Base-by-base conservation (phyloP, 2,797 vertebrate species). In the Melanotaenia nigrans region DNA sequence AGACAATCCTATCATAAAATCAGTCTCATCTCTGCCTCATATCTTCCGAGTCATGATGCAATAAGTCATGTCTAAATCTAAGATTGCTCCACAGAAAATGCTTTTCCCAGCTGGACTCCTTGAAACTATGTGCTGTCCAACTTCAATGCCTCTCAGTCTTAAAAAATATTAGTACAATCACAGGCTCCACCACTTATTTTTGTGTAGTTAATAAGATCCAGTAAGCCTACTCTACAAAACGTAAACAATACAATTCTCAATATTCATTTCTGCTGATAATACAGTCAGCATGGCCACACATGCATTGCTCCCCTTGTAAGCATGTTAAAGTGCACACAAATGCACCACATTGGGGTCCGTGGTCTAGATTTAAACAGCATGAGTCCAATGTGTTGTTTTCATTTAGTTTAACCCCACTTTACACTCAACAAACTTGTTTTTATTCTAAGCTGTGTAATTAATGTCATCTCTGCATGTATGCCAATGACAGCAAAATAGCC, bases 1-100 rank as follows among this genome's bases (percentile, higher is more conserved):
- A 71, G n/a, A 33, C 22, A 66, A 28, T 33, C 36, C 54, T 71
- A 55, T 75, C 63, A 75, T 63, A 73, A 60, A 32, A 75, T 62
- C 60, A 73, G 58, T 49, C 57, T 38, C 58, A 58, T 53, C 60
- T 81, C 60, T 45, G 33, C 24, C 73, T 68, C 13, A 4, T 65
- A 36, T 82, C 16, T 61, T 49, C 49, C 71, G 75, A 32, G 59
- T 16, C n/a, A 65, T 30, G 16, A 2, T 74, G 54, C 28, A 4
- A 53, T 63, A 16, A 75, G 58, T 81, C 51, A 3, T 49, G 20
- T 25, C 28, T 56, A 64, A 78, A 68, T 78, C 71, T 22, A 38
- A 57, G 71, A 74, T 61, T 64, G 61, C 56, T 71, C 68, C 45
- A 61, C 33, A 35, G 18, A 57, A 36, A 53, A 53, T 32, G n/a